phyloP scores from a whole-genome alignment of 2,888 invertebrate genomes.

The Chironomus tentans region DNA sequence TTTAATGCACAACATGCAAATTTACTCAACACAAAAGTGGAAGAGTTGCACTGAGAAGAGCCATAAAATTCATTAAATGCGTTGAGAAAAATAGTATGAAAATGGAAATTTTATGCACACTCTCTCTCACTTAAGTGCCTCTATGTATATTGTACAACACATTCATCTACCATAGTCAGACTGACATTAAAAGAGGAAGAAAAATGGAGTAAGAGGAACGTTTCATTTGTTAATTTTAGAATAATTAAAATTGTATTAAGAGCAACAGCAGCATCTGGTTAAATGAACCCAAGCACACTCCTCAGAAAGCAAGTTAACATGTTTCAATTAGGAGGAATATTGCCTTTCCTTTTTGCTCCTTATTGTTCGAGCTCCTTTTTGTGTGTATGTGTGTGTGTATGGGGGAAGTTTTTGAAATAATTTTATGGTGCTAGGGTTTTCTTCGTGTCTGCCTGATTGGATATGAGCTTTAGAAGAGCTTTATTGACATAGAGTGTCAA shows the following conservation, averaged over 20 bases:
- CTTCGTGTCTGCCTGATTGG: too few relatives aligned
- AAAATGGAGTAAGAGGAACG: background rate
- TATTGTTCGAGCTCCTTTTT: background rate
- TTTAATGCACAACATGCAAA: too few relatives aligned
- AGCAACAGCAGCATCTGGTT: background rate
- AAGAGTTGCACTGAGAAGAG: background rate
- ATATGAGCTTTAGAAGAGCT: too few relatives aligned
- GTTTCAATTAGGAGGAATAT: conserved; percentile 12
- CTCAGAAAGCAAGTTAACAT: background rate
- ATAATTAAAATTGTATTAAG: conserved; percentile 23
- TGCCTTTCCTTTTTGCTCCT: background rate
- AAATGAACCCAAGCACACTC: background rate
- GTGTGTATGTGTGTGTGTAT: too few relatives aligned
- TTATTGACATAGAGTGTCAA: too few relatives aligned
- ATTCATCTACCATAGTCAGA: background rate
- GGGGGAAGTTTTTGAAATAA: too few relatives aligned
- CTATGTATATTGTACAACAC: too few relatives aligned
- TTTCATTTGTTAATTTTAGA: conserved; percentile 10
- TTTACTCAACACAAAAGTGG: background rate
- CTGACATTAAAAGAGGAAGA: background rate
- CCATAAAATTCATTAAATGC: background rate
- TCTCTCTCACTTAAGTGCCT: too few relatives aligned
- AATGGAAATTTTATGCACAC: background rate
- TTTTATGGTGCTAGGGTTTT: too few relatives aligned
- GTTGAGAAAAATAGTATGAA: background rate